phyloP scores from a whole-genome alignment of 2,797 vertebrate genomes.

The Acanthornis magna region DNA sequence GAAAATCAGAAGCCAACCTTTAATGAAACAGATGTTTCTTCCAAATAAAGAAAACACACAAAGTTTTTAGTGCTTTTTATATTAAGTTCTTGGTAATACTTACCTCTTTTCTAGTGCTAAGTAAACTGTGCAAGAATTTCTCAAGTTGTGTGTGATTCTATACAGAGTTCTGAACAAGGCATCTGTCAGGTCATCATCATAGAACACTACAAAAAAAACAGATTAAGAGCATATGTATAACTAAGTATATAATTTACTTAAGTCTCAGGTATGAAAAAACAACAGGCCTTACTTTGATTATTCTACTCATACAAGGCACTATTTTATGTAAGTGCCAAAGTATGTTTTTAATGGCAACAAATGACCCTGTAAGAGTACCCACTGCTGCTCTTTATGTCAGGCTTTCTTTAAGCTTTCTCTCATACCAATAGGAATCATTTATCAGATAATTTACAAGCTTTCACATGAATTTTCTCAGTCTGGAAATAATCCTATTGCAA shows the following conservation, averaged over 20 bases:
- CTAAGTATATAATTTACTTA: not conserved
- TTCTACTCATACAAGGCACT: not conserved
- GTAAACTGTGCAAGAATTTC: slow-evolving; percentile 76
- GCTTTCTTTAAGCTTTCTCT: not conserved
- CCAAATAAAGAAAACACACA: not conserved
- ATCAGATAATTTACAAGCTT: not conserved
- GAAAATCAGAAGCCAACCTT: not conserved
- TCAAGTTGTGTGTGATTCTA: slow-evolving; percentile 78
- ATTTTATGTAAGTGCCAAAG: not conserved
- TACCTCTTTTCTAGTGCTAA: slow-evolving; percentile 90
- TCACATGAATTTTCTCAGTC: not conserved
- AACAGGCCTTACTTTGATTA: not conserved
- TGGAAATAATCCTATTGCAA: not conserved
- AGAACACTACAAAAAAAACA: slow-evolving; percentile 81
- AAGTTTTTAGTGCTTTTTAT: not conserved
- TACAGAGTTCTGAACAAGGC: slow-evolving; percentile 85
- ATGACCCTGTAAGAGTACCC: not conserved
- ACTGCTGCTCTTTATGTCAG: not conserved
- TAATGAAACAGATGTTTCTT: not conserved
- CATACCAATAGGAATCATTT: not conserved
- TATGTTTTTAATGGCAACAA: not conserved
- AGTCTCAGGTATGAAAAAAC: not conserved
- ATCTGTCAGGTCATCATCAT: slow-evolving; percentile 90
- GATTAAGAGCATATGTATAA: not conserved
- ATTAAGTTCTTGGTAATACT: not conserved